Conservation (phyloP, 2,113 vertebrate genomes). For the Tenrec ecaudatus region DNA sequence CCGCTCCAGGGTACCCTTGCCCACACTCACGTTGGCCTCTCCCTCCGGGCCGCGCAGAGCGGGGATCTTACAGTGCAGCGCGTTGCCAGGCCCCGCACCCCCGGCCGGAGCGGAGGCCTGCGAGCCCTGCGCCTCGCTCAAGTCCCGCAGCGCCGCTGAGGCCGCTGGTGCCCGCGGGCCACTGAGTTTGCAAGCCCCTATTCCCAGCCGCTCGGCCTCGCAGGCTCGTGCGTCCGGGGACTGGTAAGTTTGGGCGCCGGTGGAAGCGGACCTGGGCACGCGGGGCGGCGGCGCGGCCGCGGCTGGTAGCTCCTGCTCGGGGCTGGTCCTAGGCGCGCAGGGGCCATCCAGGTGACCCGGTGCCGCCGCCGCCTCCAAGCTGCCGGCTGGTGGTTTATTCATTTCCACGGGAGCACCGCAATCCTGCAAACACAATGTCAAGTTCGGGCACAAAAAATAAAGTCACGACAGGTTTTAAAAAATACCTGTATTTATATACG, state of each 20-base stretch:
- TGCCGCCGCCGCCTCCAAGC: conserved; percentile 80
- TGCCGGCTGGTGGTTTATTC: conserved; percentile 88
- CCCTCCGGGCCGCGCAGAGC: conserved; percentile 87
- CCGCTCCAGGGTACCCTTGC: conserved; percentile 90
- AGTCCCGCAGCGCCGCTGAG: conserved; percentile 88
- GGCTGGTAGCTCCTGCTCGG: conserved; percentile 85
- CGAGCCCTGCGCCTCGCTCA: conserved; percentile 82
- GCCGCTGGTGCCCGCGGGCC: conserved; percentile 80
- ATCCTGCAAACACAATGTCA: conserved; percentile 90
- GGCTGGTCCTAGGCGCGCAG: conserved; percentile 85
- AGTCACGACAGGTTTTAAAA: conserved; percentile 6
- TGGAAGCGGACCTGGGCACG: conserved; percentile 85
- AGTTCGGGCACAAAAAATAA: conserved; percentile 72
- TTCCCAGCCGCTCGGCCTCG: conserved; percentile 89
- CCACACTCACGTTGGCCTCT: conserved; percentile 84
- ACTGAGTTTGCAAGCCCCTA: conserved; percentile 91
- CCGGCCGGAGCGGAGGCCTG: conserved; percentile 68
- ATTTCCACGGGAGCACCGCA: conserved; percentile 91
- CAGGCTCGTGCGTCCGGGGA: conserved; percentile 87
- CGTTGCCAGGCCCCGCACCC: conserved; percentile 73
- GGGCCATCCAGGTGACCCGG: conserved; percentile 85
- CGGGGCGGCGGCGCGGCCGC: conserved; percentile 75
- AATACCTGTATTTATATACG: not conserved
- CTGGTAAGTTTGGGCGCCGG: conserved; percentile 88
- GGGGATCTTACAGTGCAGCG: conserved; percentile 88